Conservation (phyloP, 2,113 vertebrate genomes). For the Chamaetylas fuelleborni region DNA sequence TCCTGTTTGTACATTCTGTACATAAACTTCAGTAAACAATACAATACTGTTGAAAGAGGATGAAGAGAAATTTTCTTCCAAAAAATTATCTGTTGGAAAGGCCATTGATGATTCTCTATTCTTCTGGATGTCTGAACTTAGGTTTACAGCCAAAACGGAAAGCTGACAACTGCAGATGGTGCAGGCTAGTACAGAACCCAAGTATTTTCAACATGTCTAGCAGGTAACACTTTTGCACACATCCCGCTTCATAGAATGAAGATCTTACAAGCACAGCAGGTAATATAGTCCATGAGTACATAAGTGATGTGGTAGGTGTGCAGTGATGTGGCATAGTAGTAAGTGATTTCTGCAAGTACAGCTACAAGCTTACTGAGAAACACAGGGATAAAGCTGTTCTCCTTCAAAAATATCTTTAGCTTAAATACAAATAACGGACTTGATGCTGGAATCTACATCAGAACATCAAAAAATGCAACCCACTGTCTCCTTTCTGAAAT, state of each 20-base stretch:
- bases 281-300: neutral
- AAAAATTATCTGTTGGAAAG: slow-evolving; percentile 56
- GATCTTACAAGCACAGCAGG: neutral
- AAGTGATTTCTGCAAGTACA: neutral
- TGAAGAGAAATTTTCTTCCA: slow-evolving; percentile 25
- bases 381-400: neutral
- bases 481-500: neutral
- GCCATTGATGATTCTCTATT: slow-evolving; percentile 17
- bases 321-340: neutral
- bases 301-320: neutral
- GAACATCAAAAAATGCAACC: neutral
- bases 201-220: slow-evolving; percentile 1
- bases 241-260: neutral
- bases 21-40: slow-evolving; percentile 76
- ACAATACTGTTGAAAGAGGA: slow-evolving; percentile 43
- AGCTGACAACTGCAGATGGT: slow-evolving; percentile 45
- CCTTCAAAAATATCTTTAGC: neutral
- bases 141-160: slow-evolving; percentile 47
- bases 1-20: slow-evolving; percentile 76
- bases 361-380: neutral
- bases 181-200: neutral
- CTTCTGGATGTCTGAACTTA: slow-evolving; percentile 36
- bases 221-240: slow-evolving; percentile 5
- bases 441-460: neutral
- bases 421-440: neutral